Base-by-base conservation (phyloP, 2,797 vertebrate species). In the Gallinago stenura region DNA sequence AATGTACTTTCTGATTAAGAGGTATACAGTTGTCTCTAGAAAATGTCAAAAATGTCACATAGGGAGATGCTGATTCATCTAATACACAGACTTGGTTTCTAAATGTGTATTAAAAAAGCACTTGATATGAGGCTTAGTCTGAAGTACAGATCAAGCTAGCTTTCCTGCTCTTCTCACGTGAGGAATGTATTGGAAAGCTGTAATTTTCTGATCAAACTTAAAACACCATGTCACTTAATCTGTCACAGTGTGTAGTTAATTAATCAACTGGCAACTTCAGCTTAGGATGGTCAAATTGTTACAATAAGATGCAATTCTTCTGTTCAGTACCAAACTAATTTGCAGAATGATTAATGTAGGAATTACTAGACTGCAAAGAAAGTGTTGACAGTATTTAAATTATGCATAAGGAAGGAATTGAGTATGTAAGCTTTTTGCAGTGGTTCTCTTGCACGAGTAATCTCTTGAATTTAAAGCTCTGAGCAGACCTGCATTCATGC, bases 381-480 rank as follows among this genome's bases (percentile, higher is more conserved):
- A 83, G 77, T 45, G 54, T 51, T 96, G 92, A 90, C 92, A 93
- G 69, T 69, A 83, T 79, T 84, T 79, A 86, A 92, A 48, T 83
- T 80, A 83, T 89, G 58, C 46, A 60, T 64, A 43, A 77, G 56
- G 68, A 83, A 91, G 68, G 84, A 93, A 83, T 83, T 64, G 41
- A 43, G 15, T 60, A 20, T 53, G 60, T 66, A 58, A 72, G 45
- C 13, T 73, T 93, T 81, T 80, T 60, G 77, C 48, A 77, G 43
- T 31, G 10, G 30, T 25, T 86, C 30, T 84, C 21, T 53, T 91
- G 61, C 39, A 25, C 56, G 62, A 85, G 37, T 51, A 56, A 50
- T 75, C 15, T 45, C 33, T 68, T 76, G 19, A 73, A 73, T 2
- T 46, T 30, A 33, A 76, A 75, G n/a, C 15, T 89, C 43, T 86